Percentiles rank a stretch among this genome's conserved stretches.
phyloP scores from a whole-genome alignment of 2,113 vertebrate genomes.

The Andinoacara biseriatus region DNA sequence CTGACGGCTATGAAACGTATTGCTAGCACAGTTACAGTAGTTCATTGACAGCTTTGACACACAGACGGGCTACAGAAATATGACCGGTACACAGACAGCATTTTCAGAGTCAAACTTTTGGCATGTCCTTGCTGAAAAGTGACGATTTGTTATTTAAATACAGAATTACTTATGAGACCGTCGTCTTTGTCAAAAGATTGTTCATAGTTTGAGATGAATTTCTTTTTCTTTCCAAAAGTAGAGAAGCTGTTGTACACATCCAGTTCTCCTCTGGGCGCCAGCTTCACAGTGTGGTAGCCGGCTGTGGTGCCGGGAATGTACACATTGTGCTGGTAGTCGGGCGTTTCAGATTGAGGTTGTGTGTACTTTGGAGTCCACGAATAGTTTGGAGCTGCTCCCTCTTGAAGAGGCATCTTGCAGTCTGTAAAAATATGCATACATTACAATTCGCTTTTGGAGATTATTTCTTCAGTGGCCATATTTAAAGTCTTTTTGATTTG shows the following conservation, averaged over 20 bases:
- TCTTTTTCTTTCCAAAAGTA: conserved; percentile 91
- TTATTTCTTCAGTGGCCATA: conserved; percentile 41
- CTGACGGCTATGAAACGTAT: neutral
- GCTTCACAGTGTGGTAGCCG: conserved; percentile 80
- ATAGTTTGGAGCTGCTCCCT: conserved; percentile 64
- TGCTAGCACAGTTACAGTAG: neutral
- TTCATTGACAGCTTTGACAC: neutral
- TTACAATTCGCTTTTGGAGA: conserved; percentile 35
- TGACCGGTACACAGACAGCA: neutral
- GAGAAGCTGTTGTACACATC: conserved; percentile 89
- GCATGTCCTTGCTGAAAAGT: neutral
- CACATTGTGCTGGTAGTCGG: conserved; percentile 90
- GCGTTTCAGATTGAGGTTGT: conserved; percentile 73
- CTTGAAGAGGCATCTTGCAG: conserved; percentile 81
- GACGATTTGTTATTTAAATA: conserved; percentile 68
- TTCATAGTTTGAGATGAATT: conserved; percentile 81
- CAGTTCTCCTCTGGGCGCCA: conserved; percentile 75
- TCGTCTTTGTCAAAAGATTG: conserved; percentile 74
- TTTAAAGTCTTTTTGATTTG: conserved; percentile 50
- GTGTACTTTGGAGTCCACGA: conserved; percentile 84
- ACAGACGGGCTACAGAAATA: neutral
- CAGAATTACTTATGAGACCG: conserved; percentile 80
- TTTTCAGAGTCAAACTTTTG: neutral
- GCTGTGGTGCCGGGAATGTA: conserved; percentile 87
- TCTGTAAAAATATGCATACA: conserved; percentile 73